Evolutionary conservation across 2,113 vertebrate species (phyloP).

Genomic region (Megalops atlanticus): DNA sequence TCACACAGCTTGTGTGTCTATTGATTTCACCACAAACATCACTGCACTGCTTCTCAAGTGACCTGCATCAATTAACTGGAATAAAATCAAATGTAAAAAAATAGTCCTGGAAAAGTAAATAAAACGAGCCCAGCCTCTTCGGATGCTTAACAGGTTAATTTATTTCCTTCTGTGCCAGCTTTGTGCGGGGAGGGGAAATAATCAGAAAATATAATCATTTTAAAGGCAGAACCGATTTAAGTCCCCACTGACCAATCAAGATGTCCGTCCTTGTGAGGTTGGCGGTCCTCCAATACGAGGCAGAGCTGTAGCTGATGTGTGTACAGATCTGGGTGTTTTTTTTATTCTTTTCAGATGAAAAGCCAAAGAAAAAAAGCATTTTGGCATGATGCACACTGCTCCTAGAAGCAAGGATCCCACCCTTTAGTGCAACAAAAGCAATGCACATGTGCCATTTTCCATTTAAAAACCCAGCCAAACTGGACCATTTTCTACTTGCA

Average conservation of each 20-base stretch:
- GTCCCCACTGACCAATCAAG: background rate
- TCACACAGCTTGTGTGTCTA: constrained; percentile 50
- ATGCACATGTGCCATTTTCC: too few relatives aligned
- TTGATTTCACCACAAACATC: constrained; percentile 18
- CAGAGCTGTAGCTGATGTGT: too few relatives aligned
- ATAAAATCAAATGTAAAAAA: constrained; percentile 5
- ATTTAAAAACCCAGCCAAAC: too few relatives aligned
- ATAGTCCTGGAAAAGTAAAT: background rate
- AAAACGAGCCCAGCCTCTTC: background rate
- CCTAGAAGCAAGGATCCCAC: too few relatives aligned
- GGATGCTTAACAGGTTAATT: background rate
- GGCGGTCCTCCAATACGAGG: background rate
- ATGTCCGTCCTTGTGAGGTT: background rate
- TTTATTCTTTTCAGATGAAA: too few relatives aligned
- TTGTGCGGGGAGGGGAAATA: background rate
- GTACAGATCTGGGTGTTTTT: background rate
- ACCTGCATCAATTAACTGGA: constrained; percentile 3
- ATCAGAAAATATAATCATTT: background rate
- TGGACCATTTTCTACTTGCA: too few relatives aligned
- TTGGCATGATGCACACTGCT: too few relatives aligned
- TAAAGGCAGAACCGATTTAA: background rate
- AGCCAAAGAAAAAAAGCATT: too few relatives aligned
- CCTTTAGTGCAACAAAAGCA: too few relatives aligned
- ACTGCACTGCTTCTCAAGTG: background rate
- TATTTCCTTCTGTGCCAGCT: background rate